Evolutionary conservation across 2,888 invertebrate species (phyloP).

Genomic region (Herminia tarsipennalis): DNA sequence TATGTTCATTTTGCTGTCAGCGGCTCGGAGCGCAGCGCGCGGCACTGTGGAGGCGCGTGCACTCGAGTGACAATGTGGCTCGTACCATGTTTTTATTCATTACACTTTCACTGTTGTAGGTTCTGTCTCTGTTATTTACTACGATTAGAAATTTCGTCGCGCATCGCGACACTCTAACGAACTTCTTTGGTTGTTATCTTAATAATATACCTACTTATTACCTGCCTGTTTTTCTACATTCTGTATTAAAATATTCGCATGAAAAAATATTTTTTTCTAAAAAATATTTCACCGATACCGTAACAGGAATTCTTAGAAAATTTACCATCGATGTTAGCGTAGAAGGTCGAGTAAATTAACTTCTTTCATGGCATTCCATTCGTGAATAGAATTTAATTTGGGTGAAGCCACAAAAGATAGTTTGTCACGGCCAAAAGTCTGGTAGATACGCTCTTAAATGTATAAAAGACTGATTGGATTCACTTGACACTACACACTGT

Average conservation of each 20-base stretch:
- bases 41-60: slow-evolving; percentile 12
- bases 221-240: slow-evolving; percentile 10
- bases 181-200: slow-evolving; percentile 57
- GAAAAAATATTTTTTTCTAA: background rate
- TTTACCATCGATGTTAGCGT: slow-evolving; percentile 1
- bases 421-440: slow-evolving; percentile 4
- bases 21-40: slow-evolving; percentile 11
- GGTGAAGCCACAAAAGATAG: slow-evolving; percentile 12
- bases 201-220: slow-evolving; percentile 20
- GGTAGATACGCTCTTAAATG: slow-evolving; percentile 3
- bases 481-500: background rate
- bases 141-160: slow-evolving; percentile 59
- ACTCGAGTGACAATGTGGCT: slow-evolving; percentile 46
- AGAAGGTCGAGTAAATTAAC: slow-evolving; percentile 10
- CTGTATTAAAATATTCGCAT: slow-evolving; percentile 1
- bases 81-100: slow-evolving; percentile 55
- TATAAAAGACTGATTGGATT: slow-evolving; percentile 14
- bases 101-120: slow-evolving; percentile 57
- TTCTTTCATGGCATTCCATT: slow-evolving; percentile 5
- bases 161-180: slow-evolving; percentile 43
- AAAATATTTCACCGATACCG: slow-evolving; percentile 1
- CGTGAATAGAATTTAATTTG: background rate
- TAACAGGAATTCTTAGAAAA: slow-evolving; percentile 1
- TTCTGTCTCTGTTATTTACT: slow-evolving; percentile 47
- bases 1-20: slow-evolving; percentile 34